Evolutionary conservation across 2,888 invertebrate genomes (phyloP).

Genomic region (Erebia epiphron): DNA sequence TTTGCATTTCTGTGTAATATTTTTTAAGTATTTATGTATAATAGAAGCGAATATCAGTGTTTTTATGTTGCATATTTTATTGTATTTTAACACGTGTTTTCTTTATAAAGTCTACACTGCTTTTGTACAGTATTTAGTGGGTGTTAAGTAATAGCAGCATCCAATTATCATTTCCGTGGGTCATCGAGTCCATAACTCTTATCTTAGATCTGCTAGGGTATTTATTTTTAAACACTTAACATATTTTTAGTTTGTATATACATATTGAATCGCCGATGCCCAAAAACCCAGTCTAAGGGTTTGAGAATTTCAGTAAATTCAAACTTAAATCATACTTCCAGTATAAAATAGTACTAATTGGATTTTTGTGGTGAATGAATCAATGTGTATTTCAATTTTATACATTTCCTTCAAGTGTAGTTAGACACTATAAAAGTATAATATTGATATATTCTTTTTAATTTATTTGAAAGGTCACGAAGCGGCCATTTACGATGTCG

Average conservation of each 20-base stretch:
- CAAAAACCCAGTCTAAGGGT: background rate
- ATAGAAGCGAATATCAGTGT: slow-evolving; percentile 55
- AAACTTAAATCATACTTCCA: too few species aligned
- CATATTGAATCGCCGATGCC: background rate
- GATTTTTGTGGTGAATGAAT: background rate
- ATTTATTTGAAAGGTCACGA: slow-evolving; percentile 34
- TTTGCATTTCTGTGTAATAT: slow-evolving; percentile 53
- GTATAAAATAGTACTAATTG: background rate
- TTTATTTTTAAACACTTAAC: slow-evolving; percentile 50
- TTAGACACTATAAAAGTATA: slow-evolving; percentile 22
- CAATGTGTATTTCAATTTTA: slow-evolving; percentile 13
- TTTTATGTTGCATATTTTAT: slow-evolving; percentile 77
- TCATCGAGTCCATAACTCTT: slow-evolving; percentile 30
- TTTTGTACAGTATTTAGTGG: slow-evolving; percentile 60
- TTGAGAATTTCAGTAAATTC: background rate
- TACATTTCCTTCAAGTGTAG: slow-evolving; percentile 16
- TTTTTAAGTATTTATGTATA: slow-evolving; percentile 49
- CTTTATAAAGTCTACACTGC: slow-evolving; percentile 64
- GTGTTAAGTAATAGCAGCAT: slow-evolving; percentile 33
- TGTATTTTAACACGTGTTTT: slow-evolving; percentile 68
- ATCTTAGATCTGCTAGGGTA: slow-evolving; percentile 76
- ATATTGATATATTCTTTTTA: slow-evolving; percentile 8
- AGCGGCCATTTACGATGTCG: slow-evolving; percentile 27
- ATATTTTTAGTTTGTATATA: slow-evolving; percentile 14
- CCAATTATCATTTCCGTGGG: slow-evolving; percentile 13